phyloP scores from a whole-genome alignment of 2,797 vertebrate species.

The Sebastes variabilis region DNA sequence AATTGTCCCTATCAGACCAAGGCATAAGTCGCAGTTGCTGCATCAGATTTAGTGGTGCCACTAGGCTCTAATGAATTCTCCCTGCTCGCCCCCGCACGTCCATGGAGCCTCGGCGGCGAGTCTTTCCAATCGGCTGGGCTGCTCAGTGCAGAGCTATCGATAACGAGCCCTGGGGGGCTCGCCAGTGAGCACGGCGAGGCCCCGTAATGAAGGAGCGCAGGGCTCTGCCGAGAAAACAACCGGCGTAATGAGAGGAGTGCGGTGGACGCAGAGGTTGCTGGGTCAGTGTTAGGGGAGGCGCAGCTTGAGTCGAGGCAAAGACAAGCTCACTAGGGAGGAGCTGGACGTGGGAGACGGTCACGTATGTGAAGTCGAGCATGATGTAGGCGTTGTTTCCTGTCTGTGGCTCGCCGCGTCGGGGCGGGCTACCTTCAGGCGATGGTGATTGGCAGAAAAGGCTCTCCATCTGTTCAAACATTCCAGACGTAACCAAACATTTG shows the following conservation, averaged over 20 bases:
- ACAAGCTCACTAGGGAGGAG: conserved; percentile 14
- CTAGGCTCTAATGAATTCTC: conserved; percentile 70
- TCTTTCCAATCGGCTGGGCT: conserved; percentile 49
- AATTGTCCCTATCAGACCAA: conserved; percentile 58
- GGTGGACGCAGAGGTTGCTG: conserved; percentile 19
- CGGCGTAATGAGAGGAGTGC: conserved; percentile 61
- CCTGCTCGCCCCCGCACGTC: conserved; percentile 35
- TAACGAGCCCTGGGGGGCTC: conserved; percentile 69
- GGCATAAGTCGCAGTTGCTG: conserved; percentile 58
- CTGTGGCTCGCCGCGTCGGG: background rate
- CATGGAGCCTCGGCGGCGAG: conserved; percentile 23
- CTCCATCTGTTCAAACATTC: conserved; percentile 67
- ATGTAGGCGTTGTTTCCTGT: background rate
- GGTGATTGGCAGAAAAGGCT: conserved; percentile 25
- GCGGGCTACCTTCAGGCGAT: conserved; percentile 3
- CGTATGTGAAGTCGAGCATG: background rate
- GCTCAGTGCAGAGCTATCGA: conserved; percentile 62
- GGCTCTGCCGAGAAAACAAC: conserved; percentile 49
- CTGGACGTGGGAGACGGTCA: background rate
- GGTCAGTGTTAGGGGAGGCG: conserved; percentile 33
- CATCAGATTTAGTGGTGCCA: conserved; percentile 64
- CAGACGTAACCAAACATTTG: conserved; percentile 50
- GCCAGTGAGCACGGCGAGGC: conserved; percentile 14
- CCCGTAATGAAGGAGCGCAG: conserved; percentile 65
- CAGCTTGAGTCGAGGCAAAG: background rate